Base-by-base conservation (phyloP, 2,888 invertebrate species). In the Orchestes rusci region DNA sequence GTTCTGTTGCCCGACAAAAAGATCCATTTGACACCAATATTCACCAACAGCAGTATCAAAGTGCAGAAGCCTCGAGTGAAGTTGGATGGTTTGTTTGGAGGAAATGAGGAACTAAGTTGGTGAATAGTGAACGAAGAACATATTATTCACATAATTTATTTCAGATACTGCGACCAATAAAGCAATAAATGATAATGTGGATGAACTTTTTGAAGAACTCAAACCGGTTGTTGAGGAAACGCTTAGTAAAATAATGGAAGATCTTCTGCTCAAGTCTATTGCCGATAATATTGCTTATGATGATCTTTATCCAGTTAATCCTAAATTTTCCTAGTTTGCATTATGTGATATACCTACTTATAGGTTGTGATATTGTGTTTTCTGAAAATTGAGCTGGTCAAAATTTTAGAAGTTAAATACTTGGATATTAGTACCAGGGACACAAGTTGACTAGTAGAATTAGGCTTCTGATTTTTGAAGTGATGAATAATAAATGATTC, bases 141-240 rank as follows among this genome's bases (percentile, higher is more conserved):
- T 5, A 15, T 39, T 32, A 20, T 17, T n/a, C 13, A 34, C 16
- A 16, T 34, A 1, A 1, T 38, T 5, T 7, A 23, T 46, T 59
- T 59, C 32, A 61, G 61, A 49, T 50, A 41, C 45, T 12, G 53
- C 60, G 3, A 64, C 66, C 12, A 69, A 69, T 46, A 55, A 56
- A 30, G 59, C 65, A 2, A 63, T 70, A 39, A 65, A 62, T 43
- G 65, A 67, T 31, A 70, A 69, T 49, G 59, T 64, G 27, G 57
- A 66, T 29, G 57, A 57, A 17, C 51, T 69, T 3, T 62, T 64
- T 39, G 55, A 61, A 30, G 68, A 69, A 46, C 42, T 69, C 13
- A 64, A 61, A 42, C 67, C 68, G n/a, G 57, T 66, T 7, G 49
- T 68, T 16, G 60, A 61, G 40, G 46, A 56, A 20, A 50, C 58